Percentiles rank a stretch among this genome's conserved stretches.
phyloP scores from a whole-genome alignment of 1,140 invertebrate species.

The Drosophila orosa region DNA sequence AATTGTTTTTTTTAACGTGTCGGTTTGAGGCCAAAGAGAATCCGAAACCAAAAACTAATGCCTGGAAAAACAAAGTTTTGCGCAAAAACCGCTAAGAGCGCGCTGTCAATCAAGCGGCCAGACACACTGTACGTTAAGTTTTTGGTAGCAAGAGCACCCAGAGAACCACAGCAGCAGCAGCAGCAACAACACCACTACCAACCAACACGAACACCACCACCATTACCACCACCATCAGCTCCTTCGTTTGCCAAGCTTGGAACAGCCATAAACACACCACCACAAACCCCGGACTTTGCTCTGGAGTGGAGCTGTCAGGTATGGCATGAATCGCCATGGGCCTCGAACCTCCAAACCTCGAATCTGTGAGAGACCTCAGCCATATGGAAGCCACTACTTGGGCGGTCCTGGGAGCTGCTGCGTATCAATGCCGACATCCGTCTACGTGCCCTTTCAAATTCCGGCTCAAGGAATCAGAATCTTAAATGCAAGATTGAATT shows the following conservation, averaged over 20 bases:
- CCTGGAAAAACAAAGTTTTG: constrained; percentile 46
- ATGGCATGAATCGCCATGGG: constrained; percentile 17
- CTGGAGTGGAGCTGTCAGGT: constrained; percentile 8
- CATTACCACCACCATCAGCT: not conserved
- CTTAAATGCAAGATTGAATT: constrained; percentile 18
- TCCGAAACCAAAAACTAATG: constrained; percentile 30
- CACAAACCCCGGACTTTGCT: constrained; percentile 4
- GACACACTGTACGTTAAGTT: constrained; percentile 41
- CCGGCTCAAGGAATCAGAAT: constrained; percentile 2
- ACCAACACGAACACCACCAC: not conserved
- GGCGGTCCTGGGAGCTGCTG: not conserved
- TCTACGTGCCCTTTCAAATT: constrained; percentile 9
- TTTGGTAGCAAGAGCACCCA: constrained; percentile 8
- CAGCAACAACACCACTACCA: not conserved
- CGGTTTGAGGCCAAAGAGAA: constrained; percentile 14
- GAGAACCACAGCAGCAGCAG: constrained; percentile 1
- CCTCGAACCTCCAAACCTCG: not conserved
- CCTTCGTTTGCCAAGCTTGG: not conserved
- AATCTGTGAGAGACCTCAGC: not conserved
- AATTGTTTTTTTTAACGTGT: constrained; percentile 2
- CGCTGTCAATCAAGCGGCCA: constrained; percentile 57
- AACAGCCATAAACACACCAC: constrained; percentile 12
- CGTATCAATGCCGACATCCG: constrained; percentile 3
- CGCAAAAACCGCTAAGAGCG: constrained; percentile 54
- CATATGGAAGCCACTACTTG: not conserved